A percentile compares a stretch with the other conserved stretches of the same genome.
Evolutionary conservation across 2,888 invertebrate species (phyloP).

Genomic region (Apocheima hispidaria): DNA sequence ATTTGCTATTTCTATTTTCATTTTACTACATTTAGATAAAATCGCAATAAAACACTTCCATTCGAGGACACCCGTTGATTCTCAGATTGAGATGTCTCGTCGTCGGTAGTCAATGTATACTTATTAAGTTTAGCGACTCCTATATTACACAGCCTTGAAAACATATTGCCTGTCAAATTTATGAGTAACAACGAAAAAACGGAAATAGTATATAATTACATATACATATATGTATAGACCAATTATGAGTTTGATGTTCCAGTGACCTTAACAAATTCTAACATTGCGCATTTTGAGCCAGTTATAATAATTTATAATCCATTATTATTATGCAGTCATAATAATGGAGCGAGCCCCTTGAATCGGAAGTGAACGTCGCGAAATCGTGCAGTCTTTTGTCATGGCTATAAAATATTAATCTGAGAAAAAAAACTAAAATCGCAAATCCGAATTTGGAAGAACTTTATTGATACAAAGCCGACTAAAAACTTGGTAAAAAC

Average conservation of each 20-base stretch:
- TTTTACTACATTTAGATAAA: background rate
- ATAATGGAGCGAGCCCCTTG: too few relatives aligned
- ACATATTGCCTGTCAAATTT: conserved; percentile 10
- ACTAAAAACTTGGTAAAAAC: background rate
- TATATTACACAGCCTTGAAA: conserved; percentile 18
- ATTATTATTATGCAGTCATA: too few relatives aligned
- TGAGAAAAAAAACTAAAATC: background rate
- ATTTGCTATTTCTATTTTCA: background rate
- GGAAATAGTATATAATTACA: too few relatives aligned
- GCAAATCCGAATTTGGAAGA: background rate
- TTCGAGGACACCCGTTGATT: background rate
- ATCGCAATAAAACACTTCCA: background rate
- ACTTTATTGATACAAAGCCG: background rate
- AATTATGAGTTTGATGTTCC: too few relatives aligned
- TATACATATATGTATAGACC: too few relatives aligned
- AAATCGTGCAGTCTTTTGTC: too few relatives aligned
- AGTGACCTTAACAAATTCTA: too few relatives aligned
- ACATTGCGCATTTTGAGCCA: too few relatives aligned
- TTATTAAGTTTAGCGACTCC: conserved; percentile 28
- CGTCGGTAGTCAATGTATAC: conserved; percentile 20
- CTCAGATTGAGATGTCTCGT: conserved; percentile 15
- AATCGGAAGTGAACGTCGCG: too few relatives aligned
- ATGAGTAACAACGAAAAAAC: background rate
- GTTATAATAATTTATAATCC: too few relatives aligned
- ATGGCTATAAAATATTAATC: too few relatives aligned